Evolutionary conservation across 2,888 invertebrate species (phyloP).

Genomic region (Stenichneumon culpator): DNA sequence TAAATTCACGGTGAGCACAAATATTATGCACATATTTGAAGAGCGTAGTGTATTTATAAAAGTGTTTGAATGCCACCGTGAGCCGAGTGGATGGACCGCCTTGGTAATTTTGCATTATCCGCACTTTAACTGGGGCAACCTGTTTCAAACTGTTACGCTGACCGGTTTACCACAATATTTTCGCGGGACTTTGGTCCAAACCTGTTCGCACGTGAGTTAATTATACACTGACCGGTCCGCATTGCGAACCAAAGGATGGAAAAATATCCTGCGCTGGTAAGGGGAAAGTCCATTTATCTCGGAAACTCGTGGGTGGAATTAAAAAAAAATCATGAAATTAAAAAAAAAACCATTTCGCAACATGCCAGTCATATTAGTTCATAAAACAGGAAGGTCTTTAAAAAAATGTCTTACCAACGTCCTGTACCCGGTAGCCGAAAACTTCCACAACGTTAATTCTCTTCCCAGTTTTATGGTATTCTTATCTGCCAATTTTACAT

Average conservation of each 20-base stretch:
- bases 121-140: neutral
- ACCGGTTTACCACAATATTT: slow-evolving; percentile 3
- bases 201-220: neutral
- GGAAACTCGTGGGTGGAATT: neutral
- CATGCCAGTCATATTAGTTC: too few species aligned
- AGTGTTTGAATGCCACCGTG: slow-evolving; percentile 60
- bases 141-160: neutral
- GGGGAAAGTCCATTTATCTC: neutral
- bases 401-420: too few species aligned
- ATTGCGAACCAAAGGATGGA: neutral
- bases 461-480: neutral
- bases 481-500: slow-evolving; percentile 8
- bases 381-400: too few species aligned
- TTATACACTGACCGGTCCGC: neutral
- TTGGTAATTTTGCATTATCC: slow-evolving; percentile 35
- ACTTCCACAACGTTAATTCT: too few species aligned
- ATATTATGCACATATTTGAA: slow-evolving; percentile 67
- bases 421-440: too few species aligned
- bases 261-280: neutral
- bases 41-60: slow-evolving; percentile 57
- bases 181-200: neutral
- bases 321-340: neutral
- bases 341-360: neutral
- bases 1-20: slow-evolving; percentile 31
- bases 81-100: slow-evolving; percentile 15